Conservation (phyloP, 1,140 invertebrate genomes). For the Leguminivora glycinivorella region DNA sequence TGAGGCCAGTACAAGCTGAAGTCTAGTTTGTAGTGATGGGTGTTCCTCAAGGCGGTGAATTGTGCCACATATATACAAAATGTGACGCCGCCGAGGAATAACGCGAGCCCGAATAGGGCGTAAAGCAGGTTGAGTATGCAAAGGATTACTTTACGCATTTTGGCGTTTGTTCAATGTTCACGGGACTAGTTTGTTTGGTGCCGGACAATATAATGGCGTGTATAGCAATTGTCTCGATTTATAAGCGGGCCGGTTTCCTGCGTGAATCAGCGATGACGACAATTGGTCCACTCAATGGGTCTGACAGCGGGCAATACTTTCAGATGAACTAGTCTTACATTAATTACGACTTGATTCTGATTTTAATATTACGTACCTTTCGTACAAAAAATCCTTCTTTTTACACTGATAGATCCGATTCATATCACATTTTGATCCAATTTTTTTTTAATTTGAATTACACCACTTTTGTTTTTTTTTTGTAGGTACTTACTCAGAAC, state of each 20-base stretch:
- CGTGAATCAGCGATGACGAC: neutral
- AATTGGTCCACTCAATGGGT: conserved; percentile 3
- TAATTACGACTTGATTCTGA: too few species aligned
- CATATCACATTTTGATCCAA: too few species aligned
- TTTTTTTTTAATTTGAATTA: too few species aligned
- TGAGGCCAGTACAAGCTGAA: conserved; percentile 34
- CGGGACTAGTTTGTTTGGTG: neutral
- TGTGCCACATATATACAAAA: conserved; percentile 32
- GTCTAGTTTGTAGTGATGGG: conserved; percentile 26
- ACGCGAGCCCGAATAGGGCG: conserved; percentile 14
- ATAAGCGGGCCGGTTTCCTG: conserved; percentile 8
- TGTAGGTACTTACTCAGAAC: too few species aligned
- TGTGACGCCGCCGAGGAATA: conserved; percentile 25
- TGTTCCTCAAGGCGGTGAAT: conserved; percentile 31
- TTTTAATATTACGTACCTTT: too few species aligned
- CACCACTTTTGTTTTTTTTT: too few species aligned
- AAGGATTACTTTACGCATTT: conserved; percentile 17
- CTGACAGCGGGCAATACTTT: conserved; percentile 14
- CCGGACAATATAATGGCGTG: conserved; percentile 16
- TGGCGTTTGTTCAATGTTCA: neutral
- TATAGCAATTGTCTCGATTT: neutral
- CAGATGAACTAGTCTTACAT: neutral
- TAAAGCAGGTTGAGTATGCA: conserved; percentile 30
- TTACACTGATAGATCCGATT: too few species aligned
- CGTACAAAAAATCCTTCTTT: too few species aligned